Base-by-base conservation (phyloP, 2,888 invertebrate genomes). In the Conomelus anceps region DNA sequence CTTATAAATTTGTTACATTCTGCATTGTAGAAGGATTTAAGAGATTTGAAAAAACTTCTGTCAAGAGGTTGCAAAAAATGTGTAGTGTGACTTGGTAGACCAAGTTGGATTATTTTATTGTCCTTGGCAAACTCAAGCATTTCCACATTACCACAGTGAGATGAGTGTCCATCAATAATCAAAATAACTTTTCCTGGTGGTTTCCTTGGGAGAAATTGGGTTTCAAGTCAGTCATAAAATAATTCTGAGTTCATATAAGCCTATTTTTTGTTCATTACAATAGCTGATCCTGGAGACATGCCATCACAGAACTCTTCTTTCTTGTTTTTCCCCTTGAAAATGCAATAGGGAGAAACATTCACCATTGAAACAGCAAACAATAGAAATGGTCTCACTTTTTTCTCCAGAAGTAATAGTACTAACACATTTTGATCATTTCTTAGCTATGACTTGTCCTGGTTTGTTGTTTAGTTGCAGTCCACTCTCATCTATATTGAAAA, bases 271-370 rank as follows among this genome's bases (percentile, higher is more conserved):
- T n/a, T 29, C 87, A 87, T 87, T 3, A 22, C 7, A 1, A 87
- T n/a, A n/a, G 20, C 34, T 22, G 29, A 4, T n/a, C 87, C 87
- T 9, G 86, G 86, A 9, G 86, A 23, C 20, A 23, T 3, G n/a
- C 23, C 7, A 20, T 22, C 22, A 23, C 17, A n/a, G 11, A 26
- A 29, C n/a, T 22, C 87, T 4, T 20, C 26, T 4, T 87, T 87
- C 22, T 29, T 13, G 22, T 87, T 87, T 87, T 87, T 87, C 34
- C 87, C 87, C 22, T 87, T 87, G 22, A 87, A 29, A 9, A 87
- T 87, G 20, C 22, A 87, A 34, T 20, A 22, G 3, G 34, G 87
- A 20, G 87, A 34, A 17, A 29, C 87, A 24, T 23, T 87, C 87
- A 17, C 26, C 34, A 34, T 87, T 87, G 17, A 24, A 24, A 87